Evolutionary conservation across 2,888 invertebrate genomes (phyloP).

Genomic region (Clanis bilineata): DNA sequence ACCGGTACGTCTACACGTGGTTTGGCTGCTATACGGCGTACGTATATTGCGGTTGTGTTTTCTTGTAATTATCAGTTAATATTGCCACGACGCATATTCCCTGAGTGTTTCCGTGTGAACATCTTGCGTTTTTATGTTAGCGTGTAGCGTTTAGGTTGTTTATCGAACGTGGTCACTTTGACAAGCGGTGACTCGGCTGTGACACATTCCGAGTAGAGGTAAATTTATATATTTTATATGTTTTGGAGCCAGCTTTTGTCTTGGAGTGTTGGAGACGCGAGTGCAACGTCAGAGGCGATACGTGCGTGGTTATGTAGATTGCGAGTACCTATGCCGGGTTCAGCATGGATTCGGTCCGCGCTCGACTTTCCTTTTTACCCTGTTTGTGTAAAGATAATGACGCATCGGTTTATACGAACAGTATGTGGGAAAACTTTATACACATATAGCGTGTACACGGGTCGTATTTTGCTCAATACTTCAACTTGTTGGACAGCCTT

Average conservation of each 20-base stretch:
- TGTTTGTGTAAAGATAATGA: slow-evolving; percentile 16
- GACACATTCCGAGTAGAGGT: slow-evolving; percentile 62
- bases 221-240: slow-evolving; percentile 39
- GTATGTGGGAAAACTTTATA: slow-evolving; percentile 32
- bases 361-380: slow-evolving; percentile 18
- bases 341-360: not conserved
- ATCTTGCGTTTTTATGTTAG: slow-evolving; percentile 45
- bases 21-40: slow-evolving; percentile 65
- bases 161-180: slow-evolving; percentile 77
- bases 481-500: slow-evolving; percentile 8
- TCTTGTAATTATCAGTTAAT: slow-evolving; percentile 43
- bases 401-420: slow-evolving; percentile 24
- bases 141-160: slow-evolving; percentile 62
- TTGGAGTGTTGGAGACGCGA: slow-evolving; percentile 9
- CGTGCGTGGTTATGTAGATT: not conserved
- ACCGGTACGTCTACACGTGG: slow-evolving; percentile 79
- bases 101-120: slow-evolving; percentile 41
- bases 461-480: not conserved
- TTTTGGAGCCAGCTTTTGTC: slow-evolving; percentile 17
- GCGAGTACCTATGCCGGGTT: not conserved
- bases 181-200: slow-evolving; percentile 63
- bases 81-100: slow-evolving; percentile 38
- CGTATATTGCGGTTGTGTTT: slow-evolving; percentile 57
- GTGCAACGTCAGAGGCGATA: not conserved
- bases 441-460: not conserved